Evolutionary conservation across 2,797 vertebrate species (phyloP).

Genomic region (Liasis olivaceus): DNA sequence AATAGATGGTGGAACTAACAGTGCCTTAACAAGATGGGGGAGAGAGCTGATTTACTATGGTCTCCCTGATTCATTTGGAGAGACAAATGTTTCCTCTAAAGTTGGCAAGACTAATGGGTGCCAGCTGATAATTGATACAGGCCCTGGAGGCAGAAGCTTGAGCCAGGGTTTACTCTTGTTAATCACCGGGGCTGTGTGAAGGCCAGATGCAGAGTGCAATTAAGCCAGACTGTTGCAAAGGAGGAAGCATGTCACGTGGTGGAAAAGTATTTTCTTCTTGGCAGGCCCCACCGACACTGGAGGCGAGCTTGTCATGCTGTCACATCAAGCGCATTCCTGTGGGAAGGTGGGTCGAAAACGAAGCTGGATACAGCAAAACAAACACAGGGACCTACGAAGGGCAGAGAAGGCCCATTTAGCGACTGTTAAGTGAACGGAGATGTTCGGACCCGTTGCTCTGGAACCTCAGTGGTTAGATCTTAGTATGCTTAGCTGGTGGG

Average conservation of each 20-base stretch:
- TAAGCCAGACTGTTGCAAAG: constrained; percentile 58
- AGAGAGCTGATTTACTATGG: constrained; percentile 51
- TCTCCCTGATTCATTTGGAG: constrained; percentile 67
- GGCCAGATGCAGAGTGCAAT: constrained; percentile 53
- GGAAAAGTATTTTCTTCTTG: constrained; percentile 60
- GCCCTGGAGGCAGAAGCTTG: constrained; percentile 68
- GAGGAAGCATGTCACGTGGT: constrained; percentile 62
- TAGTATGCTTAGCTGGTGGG: not conserved
- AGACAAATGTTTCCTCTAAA: constrained; percentile 70
- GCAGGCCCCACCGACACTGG: constrained; percentile 53
- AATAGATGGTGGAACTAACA: constrained; percentile 51
- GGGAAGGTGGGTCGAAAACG: constrained; percentile 38
- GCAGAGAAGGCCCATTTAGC: constrained; percentile 14
- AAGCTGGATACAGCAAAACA: constrained; percentile 46
- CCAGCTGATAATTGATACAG: constrained; percentile 75
- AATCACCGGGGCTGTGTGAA: constrained; percentile 60
- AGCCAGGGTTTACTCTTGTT: constrained; percentile 69
- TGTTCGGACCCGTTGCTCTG: not conserved
- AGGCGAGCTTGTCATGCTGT: constrained; percentile 46
- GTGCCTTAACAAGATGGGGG: constrained; percentile 12
- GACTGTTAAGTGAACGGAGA: not conserved
- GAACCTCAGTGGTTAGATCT: not conserved
- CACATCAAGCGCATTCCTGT: not conserved
- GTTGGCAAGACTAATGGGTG: constrained; percentile 77
- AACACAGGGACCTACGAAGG: constrained; percentile 41